phyloP scores from a whole-genome alignment of 2,797 vertebrate species.

The Sternarchorhynchus goeldii region DNA sequence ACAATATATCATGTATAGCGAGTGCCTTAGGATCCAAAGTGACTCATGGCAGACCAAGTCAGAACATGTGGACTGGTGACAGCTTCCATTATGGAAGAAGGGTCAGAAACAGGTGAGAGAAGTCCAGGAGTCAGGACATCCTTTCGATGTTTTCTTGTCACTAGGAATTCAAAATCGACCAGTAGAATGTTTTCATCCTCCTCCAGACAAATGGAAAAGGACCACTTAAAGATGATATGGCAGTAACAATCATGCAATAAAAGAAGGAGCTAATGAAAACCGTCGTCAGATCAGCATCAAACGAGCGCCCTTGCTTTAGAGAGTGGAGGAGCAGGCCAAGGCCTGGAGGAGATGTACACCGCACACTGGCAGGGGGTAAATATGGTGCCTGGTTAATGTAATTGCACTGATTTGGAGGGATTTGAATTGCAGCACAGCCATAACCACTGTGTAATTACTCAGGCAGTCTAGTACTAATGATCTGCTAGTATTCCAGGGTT shows the following conservation, averaged over 20 bases:
- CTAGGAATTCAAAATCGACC: too few species aligned
- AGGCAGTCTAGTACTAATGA: constrained; percentile 72
- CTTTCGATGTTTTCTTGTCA: too few species aligned
- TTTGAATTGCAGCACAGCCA: constrained; percentile 68
- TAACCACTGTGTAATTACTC: constrained; percentile 77
- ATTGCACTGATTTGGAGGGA: constrained; percentile 70
- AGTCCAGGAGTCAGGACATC: too few species aligned
- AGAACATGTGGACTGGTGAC: constrained; percentile 32
- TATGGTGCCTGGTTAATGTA: constrained; percentile 64
- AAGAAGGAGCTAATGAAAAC: constrained; percentile 17
- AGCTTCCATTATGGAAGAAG: constrained; percentile 40
- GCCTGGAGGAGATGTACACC: constrained; percentile 16
- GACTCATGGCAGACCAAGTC: constrained; percentile 23
- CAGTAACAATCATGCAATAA: constrained; percentile 8
- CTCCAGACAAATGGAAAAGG: constrained; percentile 4
- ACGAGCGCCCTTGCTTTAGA: neutral
- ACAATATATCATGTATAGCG: constrained; percentile 28
- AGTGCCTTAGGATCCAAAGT: constrained; percentile 37
- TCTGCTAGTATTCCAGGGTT: constrained; percentile 66
- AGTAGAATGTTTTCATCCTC: neutral
- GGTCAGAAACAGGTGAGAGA: neutral
- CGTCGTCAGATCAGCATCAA: constrained; percentile 26
- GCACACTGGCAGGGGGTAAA: constrained; percentile 58
- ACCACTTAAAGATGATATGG: constrained; percentile 12
- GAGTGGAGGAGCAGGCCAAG: neutral